Evolutionary conservation across 2,797 vertebrate species (phyloP), one percentile per base, ranked within the genome.

Genomic region (Schizopygopsis malacanthus): DNA sequence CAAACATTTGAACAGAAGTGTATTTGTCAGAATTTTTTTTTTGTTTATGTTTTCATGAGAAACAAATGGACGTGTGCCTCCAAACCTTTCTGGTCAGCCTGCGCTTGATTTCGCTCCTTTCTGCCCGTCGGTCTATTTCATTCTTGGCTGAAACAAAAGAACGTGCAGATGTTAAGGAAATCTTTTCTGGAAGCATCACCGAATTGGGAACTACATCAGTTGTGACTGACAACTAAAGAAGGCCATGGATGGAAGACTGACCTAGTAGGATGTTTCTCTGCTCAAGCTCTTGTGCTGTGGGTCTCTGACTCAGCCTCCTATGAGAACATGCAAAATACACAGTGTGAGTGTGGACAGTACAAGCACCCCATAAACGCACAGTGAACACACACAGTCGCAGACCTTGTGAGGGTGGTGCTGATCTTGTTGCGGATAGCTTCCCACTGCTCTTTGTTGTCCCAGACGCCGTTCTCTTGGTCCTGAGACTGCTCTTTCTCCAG

Each of bases 251-350:
- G 16, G 28, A 67, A 47, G 4, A 39, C 85, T 85, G 76, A 99
- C 98, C 96, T 71, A 94, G 97, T 78, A 99, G 96, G 80, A 99
- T 99, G 92, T 99, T 99, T 90, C 98, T 97, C 90, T 99, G 97
- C 90, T 98, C 97, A 90, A 99, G 93, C 88, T 99, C 98, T 50
- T 98, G 96, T 0, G 94, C 95, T 3, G 96, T 93, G 0, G 98
- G 98, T 89, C 98, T 97, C 94, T 99, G 98, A 93, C 98, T 99
- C 90, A 99, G 90, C 85, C 98, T 94, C 94, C 98, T 99, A 86
- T 33, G 39, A 79, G 75, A 82, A 20, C 82, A 72, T 4, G 69
- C 4, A 61, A 75, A 39, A 72, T 10, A 28, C 20, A 33, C 73
- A 71, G n/a, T 16, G 65, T 87, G 78, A 79, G 63, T 15, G 56